Base-by-base conservation (phyloP, 2,113 vertebrate genomes). In the Rhinopomastus cyanomelas region DNA sequence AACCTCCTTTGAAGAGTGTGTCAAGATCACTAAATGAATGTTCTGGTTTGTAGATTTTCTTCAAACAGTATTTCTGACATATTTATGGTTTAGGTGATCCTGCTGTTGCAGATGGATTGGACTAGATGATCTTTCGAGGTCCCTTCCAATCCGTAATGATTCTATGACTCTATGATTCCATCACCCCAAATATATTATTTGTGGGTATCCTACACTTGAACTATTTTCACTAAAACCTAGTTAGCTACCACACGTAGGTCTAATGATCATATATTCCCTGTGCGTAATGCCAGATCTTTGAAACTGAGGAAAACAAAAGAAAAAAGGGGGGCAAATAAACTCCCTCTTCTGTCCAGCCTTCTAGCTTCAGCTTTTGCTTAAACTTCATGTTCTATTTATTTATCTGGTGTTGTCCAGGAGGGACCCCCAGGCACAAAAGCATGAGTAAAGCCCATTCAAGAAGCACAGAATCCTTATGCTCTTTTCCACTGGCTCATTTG, bases 381-480 rank as follows among this genome's bases (percentile, higher is more conserved):
- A 91, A 85, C 11, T 89, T 82, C 64, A 4, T 6, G 52, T 91
- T 78, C 26, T 78, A 52, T 81, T 94, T 90, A 90, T 90, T 91
- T 94, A 86, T 93, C 94, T 90, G 84, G 23, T 27, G 8, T 8
- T 75, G 37, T 81, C 88, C 44, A 74, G 17, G 34, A 88, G 76
- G 80, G 29, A 42, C 52, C 57, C 16, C 8, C 65, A 84, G 69
- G 83, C 68, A 84, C 14, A 81, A 78, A 85, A 83, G 6, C 44
- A 25, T 27, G 23, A 64, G 61, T 48, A 71, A 91, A 91, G 4
- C 48, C 60, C 49, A 39, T 78, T 73, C 37, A 88, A 78, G 76
- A 71, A 90, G 29, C 29, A 82, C 39, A 85, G 51, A 74, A 77
- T 83, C 30, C 37, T 66, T 14, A 8, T 52, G 67, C 57, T 82